Evolutionary conservation across 2,888 invertebrate genomes (phyloP), one percentile per base, ranked within the genome.

Genomic region (Leucophora obtusa): DNA sequence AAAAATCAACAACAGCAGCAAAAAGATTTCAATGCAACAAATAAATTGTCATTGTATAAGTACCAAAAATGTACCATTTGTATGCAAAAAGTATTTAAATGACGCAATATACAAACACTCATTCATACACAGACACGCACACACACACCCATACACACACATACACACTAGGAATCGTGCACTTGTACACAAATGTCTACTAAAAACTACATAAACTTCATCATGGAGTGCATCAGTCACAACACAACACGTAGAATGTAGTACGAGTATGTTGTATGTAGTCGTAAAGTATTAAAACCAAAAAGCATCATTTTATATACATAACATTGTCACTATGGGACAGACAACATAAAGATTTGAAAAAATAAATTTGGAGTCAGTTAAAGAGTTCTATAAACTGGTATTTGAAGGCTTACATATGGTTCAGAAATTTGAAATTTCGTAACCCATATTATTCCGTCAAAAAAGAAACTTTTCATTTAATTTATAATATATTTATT

Each of bases 191-290:
- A 28, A 50, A 62, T 47, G 38, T 62, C 14, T 24, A 47, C 9
- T 47, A 50, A 50, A 35, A 58, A n/a, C 59, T 56, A 60, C 66
- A 73, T 66, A 43, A 81, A 74, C 73, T 77, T 70, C 60, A 77
- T 70, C 70, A 77, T 70, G 38, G 73, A 81, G 81, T 81, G 81
- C 77, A 81, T 73, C 73, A 77, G 73, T 81, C 77, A 77, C 73
- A 73, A 51, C 50, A 69, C 15, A 77, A 60, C 65, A 65, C 66
- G 60, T 35, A 47, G 71, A 47, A 59, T 71, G 59, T 35, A 28
- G 77, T 53, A 59, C 15, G n/a, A 53, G 3, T 38, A 38, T 38
- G 11, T 38, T 28, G 38, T 38, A 47, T 60, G 60, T 66, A 47
- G 6, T 51, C 28, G 43, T 53, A 58, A 60, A 66, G 65, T 58